These are phyloP conservation scores for Pedicia rivosa DNA, from an alignment of 2,888 invertebrate species.

Conservation along the genomic window DNA sequence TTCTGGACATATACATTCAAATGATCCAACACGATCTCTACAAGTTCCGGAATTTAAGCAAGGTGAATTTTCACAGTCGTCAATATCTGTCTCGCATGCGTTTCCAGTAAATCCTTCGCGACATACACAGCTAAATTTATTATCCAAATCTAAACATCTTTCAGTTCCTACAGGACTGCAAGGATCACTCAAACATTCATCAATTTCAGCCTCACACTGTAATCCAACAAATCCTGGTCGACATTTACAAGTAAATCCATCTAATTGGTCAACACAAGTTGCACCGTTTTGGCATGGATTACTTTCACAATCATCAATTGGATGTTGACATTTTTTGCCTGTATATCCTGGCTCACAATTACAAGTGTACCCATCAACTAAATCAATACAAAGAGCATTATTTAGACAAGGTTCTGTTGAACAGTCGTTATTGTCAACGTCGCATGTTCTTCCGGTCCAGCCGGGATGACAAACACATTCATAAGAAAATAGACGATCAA, in stretches of 20 bases:
- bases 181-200: slow-evolving; percentile 82
- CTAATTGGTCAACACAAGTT: slow-evolving; percentile 70
- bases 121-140: slow-evolving; percentile 76
- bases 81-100: slow-evolving; percentile 69
- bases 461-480: slow-evolving; percentile 86
- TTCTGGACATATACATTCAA: slow-evolving; percentile 62
- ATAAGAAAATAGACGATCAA: slow-evolving; percentile 72
- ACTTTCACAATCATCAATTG: slow-evolving; percentile 80
- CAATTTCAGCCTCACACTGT: slow-evolving; percentile 87
- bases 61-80: slow-evolving; percentile 72
- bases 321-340: slow-evolving; percentile 83
- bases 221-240: slow-evolving; percentile 81
- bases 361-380: slow-evolving; percentile 69
- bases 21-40: slow-evolving; percentile 69
- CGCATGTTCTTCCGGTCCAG: slow-evolving; percentile 76
- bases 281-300: slow-evolving; percentile 87
- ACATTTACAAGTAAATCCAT: slow-evolving; percentile 86
- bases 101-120: slow-evolving; percentile 74
- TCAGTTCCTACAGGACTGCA: slow-evolving; percentile 84
- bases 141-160: slow-evolving; percentile 74
- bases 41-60: slow-evolving; percentile 84
- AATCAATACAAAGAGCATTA: slow-evolving; percentile 80
- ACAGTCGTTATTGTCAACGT: slow-evolving; percentile 86
- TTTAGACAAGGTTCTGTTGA: slow-evolving; percentile 77
- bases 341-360: slow-evolving; percentile 89